Percentiles rank a stretch among this genome's conserved stretches.
Conservation (phyloP, 23 tunicate species). For the Trididemnum miniatum region DNA sequence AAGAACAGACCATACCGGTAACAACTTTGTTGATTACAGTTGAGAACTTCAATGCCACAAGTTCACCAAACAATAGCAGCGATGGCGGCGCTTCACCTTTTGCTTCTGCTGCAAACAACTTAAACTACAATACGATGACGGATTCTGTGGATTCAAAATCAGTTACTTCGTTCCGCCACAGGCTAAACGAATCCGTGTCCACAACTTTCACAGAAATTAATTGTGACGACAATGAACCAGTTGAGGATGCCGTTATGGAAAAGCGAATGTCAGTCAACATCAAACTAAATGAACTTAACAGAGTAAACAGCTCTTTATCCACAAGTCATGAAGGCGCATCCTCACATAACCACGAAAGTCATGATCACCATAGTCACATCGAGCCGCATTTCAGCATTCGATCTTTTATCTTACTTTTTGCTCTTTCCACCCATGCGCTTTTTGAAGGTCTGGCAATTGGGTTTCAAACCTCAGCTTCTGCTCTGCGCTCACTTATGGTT, state of each 20-base stretch:
- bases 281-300: background rate
- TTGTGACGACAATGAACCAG: background rate
- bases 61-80: background rate
- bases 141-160: background rate
- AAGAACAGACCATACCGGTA: too few relatives aligned
- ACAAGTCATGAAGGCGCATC: background rate
- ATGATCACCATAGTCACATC: conserved; percentile 39
- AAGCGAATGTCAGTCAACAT: background rate
- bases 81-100: background rate
- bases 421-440: conserved; percentile 73
- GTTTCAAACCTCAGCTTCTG: conserved; percentile 37
- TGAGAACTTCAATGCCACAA: background rate
- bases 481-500: conserved; percentile 49
- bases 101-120: background rate
- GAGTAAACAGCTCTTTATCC: background rate
- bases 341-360: background rate
- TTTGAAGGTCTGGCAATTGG: conserved; percentile 86
- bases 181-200: background rate
- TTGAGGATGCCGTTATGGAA: background rate
- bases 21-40: background rate
- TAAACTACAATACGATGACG: background rate
- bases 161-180: background rate
- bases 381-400: conserved; percentile 65
- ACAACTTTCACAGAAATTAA: conserved; percentile 3
- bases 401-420: conserved; percentile 50